phyloP scores from a whole-genome alignment of 2,888 invertebrate genomes.

The Hypolimnas misippus region DNA sequence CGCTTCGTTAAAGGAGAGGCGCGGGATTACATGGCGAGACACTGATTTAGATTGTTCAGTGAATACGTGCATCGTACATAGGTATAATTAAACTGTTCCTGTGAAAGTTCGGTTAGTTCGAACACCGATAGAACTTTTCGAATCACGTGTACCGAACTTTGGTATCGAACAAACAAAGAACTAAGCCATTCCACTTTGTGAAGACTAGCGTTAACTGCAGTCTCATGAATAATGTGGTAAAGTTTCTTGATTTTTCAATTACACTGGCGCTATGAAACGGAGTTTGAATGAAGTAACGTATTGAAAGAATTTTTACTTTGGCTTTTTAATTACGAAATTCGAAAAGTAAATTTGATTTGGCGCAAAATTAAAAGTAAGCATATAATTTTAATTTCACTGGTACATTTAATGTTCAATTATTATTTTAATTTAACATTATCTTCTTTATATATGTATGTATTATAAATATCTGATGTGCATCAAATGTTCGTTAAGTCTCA shows the following conservation, averaged over 20 bases:
- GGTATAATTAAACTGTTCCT: constrained; percentile 40
- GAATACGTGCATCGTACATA: constrained; percentile 43
- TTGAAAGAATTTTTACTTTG: neutral
- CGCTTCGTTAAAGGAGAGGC: constrained; percentile 73
- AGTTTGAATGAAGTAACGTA: constrained; percentile 6
- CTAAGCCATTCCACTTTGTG: constrained; percentile 35
- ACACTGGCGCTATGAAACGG: constrained; percentile 9
- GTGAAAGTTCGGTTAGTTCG: constrained; percentile 28
- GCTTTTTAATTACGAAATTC: neutral
- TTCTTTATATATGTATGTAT: no score
- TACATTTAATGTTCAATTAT: no score
- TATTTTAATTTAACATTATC: no score
- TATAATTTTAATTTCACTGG: no score
- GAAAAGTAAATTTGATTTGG: neutral
- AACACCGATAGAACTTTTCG: constrained; percentile 38
- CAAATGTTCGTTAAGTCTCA: no score
- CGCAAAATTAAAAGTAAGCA: no score
- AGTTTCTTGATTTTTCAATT: constrained; percentile 25
- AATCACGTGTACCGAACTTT: constrained; percentile 35
- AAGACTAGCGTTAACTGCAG: constrained; percentile 33
- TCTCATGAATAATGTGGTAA: constrained; percentile 31
- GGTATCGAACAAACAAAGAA: constrained; percentile 39
- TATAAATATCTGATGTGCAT: no score
- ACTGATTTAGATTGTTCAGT: constrained; percentile 59
- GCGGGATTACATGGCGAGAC: constrained; percentile 65